Evolutionary conservation across 1,140 invertebrate genomes (phyloP).

Genomic region (Mizuhopecten yessoensis): DNA sequence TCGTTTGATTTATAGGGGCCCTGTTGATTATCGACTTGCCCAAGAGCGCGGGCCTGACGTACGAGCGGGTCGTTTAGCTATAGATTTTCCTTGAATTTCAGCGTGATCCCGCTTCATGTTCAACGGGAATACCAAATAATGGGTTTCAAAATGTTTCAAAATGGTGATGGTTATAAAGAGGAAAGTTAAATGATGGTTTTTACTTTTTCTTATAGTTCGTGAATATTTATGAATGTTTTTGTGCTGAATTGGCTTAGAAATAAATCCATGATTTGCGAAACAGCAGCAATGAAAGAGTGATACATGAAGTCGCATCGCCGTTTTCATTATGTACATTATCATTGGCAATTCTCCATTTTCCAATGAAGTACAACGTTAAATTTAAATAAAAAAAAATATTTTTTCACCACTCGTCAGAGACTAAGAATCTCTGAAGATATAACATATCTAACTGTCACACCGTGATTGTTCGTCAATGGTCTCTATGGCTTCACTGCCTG

Average conservation of each 20-base stretch:
- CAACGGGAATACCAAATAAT: slow-evolving; percentile 11
- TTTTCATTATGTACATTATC: slow-evolving; percentile 35
- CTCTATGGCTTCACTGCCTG: too few relatives aligned
- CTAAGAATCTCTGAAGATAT: too few relatives aligned
- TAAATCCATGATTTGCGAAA: slow-evolving; percentile 34
- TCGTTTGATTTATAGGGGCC: background rate
- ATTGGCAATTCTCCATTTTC: slow-evolving; percentile 28
- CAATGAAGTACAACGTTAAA: background rate
- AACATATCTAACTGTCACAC: too few relatives aligned
- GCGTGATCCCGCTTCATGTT: background rate
- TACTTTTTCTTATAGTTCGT: slow-evolving; percentile 32
- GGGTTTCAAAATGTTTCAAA: slow-evolving; percentile 34
- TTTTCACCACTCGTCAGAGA: too few relatives aligned
- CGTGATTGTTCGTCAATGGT: too few relatives aligned
- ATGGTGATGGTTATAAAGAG: slow-evolving; percentile 34
- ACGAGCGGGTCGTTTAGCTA: background rate
- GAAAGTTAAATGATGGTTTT: slow-evolving; percentile 11
- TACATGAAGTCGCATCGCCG: background rate
- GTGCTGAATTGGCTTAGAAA: slow-evolving; percentile 27
- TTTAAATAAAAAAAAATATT: background rate
- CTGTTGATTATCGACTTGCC: background rate
- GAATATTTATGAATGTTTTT: slow-evolving; percentile 39
- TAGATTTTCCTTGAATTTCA: background rate
- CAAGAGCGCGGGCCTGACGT: background rate
- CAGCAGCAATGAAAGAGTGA: slow-evolving; percentile 4